These are phyloP conservation scores for Notocelia uddmanniana DNA, from an alignment of 2,888 invertebrate genomes.

Conservation along the genomic window DNA sequence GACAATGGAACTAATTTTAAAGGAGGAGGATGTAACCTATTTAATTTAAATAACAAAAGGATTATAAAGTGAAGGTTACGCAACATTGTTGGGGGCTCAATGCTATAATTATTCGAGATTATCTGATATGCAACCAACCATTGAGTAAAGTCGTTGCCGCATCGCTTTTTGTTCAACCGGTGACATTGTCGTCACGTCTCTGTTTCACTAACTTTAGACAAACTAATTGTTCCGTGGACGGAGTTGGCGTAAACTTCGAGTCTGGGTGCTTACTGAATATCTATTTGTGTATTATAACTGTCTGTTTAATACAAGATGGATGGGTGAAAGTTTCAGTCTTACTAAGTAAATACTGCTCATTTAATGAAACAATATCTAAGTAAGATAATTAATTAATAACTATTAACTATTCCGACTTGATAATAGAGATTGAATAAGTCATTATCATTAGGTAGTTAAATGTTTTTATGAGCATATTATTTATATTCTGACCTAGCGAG, in stretches of 20 bases:
- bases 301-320: neutral
- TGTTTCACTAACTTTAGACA: constrained; percentile 21
- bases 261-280: neutral
- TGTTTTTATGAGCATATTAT: no score
- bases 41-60: constrained; percentile 17
- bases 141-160: constrained; percentile 22
- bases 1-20: neutral
- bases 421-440: no score
- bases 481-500: no score
- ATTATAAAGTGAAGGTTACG: constrained; percentile 13
- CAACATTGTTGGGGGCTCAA: neutral
- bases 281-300: neutral
- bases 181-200: neutral
- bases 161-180: neutral
- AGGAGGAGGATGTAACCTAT: neutral
- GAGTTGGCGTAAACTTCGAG: constrained; percentile 12
- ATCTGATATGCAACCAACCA: constrained; percentile 22
- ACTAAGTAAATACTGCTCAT: neutral
- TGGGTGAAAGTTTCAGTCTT: neutral
- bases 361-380: neutral
- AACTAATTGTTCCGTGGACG: constrained; percentile 27
- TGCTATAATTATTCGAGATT: constrained; percentile 36
- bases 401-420: no score
- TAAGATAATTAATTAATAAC: no score
- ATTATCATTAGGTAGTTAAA: no score